Conservation (phyloP, 2,888 invertebrate genomes). For the Oxyteleia sp. region DNA sequence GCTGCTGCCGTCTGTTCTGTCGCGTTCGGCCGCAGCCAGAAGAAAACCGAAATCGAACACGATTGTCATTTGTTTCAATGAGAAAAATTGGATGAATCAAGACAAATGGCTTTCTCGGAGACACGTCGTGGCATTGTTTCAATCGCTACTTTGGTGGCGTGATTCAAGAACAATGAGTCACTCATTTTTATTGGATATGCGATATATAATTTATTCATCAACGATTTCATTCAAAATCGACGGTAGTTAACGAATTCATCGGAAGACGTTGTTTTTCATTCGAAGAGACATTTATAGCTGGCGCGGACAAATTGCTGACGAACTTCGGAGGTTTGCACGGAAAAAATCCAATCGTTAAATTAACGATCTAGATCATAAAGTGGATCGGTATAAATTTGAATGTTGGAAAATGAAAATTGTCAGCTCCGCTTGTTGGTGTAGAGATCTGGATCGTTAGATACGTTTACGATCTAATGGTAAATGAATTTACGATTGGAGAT, state of each 20-base stretch:
- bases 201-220: slow-evolving; percentile 63
- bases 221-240: slow-evolving; percentile 66
- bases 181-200: slow-evolving; percentile 64
- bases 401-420: no score
- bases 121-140: slow-evolving; percentile 63
- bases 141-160: slow-evolving; percentile 60
- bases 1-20: slow-evolving; percentile 18
- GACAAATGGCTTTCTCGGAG: slow-evolving; percentile 73
- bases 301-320: slow-evolving; percentile 21
- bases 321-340: no score
- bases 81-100: slow-evolving; percentile 71
- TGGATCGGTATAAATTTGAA: no score
- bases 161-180: slow-evolving; percentile 70
- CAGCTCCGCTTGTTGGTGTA: no score
- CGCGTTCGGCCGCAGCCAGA: slow-evolving; percentile 34
- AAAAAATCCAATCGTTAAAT: no score
- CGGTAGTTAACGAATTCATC: slow-evolving; percentile 64
- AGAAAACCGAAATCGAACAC: slow-evolving; percentile 68
- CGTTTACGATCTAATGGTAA: no score
- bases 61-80: slow-evolving; percentile 67
- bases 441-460: no score
- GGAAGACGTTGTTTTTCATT: slow-evolving; percentile 51
- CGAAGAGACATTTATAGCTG: slow-evolving; percentile 46
- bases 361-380: no score
- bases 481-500: no score